phyloP scores from a whole-genome alignment of 1,140 invertebrate genomes.

The Pseudoatta argentina region DNA sequence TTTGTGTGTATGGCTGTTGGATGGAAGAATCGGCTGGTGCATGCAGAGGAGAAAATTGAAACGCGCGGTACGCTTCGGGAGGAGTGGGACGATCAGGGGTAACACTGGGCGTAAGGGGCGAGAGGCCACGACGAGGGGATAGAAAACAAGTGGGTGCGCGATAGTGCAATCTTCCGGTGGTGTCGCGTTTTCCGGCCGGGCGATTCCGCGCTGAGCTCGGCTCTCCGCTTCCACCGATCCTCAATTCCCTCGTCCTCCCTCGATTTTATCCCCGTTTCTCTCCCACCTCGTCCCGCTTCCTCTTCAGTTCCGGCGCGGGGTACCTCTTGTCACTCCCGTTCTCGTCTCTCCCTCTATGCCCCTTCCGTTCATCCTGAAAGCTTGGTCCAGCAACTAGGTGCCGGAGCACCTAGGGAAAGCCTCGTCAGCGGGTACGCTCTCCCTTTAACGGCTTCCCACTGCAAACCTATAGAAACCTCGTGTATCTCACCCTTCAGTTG shows the following conservation, averaged over 20 bases:
- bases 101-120: constrained; percentile 21
- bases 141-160: constrained; percentile 81
- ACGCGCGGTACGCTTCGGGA: constrained; percentile 26
- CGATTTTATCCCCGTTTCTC: constrained; percentile 24
- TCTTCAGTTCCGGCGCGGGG: background rate
- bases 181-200: constrained; percentile 82
- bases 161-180: constrained; percentile 82
- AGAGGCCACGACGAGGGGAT: constrained; percentile 64
- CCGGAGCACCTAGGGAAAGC: constrained; percentile 59
- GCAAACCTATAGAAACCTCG: constrained; percentile 69
- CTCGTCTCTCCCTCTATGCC: constrained; percentile 33
- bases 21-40: constrained; percentile 48
- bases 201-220: constrained; percentile 76
- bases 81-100: constrained; percentile 15
- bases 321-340: constrained; percentile 47
- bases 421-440: constrained; percentile 71
- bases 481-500: constrained; percentile 47
- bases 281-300: background rate
- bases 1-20: constrained; percentile 63
- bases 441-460: constrained; percentile 74
- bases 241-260: constrained; percentile 68
- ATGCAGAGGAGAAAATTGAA: constrained; percentile 22
- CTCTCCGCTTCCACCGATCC: constrained; percentile 71
- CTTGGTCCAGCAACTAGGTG: constrained; percentile 48
- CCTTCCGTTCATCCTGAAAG: constrained; percentile 36